Conservation (phyloP, 2,797 vertebrate genomes). For the Myotis findleyi region DNA sequence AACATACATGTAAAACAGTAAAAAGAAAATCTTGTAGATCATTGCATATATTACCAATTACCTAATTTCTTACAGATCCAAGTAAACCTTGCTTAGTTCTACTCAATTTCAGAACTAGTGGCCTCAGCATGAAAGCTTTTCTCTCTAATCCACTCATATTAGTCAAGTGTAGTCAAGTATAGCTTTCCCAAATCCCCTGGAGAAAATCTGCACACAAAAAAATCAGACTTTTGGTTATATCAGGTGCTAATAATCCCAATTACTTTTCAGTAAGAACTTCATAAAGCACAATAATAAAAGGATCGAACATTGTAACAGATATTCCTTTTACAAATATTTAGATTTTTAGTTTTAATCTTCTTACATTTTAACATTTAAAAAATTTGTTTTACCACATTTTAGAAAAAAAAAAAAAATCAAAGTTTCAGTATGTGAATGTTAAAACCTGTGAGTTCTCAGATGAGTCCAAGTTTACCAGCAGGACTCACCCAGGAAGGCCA, state of each 20-base stretch:
- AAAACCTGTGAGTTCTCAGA: constrained; percentile 78
- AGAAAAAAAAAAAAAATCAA: constrained; percentile 20
- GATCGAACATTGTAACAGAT: background rate
- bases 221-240: constrained; percentile 8
- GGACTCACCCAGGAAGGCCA: constrained; percentile 73
- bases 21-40: background rate
- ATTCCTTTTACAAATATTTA: background rate
- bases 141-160: background rate
- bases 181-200: fast-evolving
- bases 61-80: background rate
- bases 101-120: background rate
- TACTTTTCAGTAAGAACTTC: background rate
- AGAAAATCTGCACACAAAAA: background rate
- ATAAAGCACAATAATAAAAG: constrained; percentile 5
- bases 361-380: constrained; percentile 14
- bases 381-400: background rate
- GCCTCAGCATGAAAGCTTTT: background rate
- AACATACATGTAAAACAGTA: background rate
- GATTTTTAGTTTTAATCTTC: constrained; percentile 16
- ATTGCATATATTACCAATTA: background rate
- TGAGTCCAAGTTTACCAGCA: constrained; percentile 76
- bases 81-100: background rate
- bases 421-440: constrained; percentile 44
- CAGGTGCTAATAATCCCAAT: background rate
- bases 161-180: background rate